phyloP scores from a whole-genome alignment of 37 sponge, comb jelly and placozoan genomes.

The Bolinopsis microptera region DNA sequence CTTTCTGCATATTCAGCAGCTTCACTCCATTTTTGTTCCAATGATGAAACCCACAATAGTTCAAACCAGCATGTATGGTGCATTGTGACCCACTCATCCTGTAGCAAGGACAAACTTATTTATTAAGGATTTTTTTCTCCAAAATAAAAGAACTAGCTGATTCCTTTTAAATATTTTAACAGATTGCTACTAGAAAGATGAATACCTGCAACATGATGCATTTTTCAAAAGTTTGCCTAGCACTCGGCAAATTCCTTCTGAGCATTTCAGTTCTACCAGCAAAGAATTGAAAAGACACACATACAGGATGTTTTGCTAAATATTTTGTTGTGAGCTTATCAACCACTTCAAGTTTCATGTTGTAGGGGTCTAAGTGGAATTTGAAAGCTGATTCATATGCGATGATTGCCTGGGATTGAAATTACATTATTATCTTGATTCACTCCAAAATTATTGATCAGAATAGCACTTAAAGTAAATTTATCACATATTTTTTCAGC shows the following conservation, averaged over 20 bases:
- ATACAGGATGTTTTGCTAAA: not conserved
- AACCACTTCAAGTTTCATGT: not conserved
- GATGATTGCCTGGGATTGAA: not conserved
- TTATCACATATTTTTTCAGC: not conserved
- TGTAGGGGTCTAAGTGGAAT: constrained; percentile 15
- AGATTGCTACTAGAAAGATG: no score
- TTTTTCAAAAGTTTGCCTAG: not conserved
- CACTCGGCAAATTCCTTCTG: not conserved
- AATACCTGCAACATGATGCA: not conserved
- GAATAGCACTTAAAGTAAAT: no score
- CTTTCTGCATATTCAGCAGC: constrained; percentile 29
- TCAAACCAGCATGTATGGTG: constrained; percentile 39
- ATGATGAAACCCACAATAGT: not conserved
- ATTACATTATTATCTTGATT: no score
- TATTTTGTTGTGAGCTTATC: not conserved
- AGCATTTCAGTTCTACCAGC: not conserved
- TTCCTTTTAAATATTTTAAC: not conserved
- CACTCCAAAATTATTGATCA: no score
- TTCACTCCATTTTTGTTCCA: constrained; percentile 22
- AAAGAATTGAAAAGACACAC: constrained; percentile 24
- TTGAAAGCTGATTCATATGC: not conserved
- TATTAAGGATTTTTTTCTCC: not conserved
- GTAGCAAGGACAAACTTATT: no score
- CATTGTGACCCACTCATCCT: constrained; percentile 15
- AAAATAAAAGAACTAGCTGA: not conserved